Percentiles rank a stretch among this genome's conserved stretches.
These are phyloP conservation scores for Trogon melanurus DNA, from an alignment of 2,113 vertebrate genomes.

Conservation along the genomic window DNA sequence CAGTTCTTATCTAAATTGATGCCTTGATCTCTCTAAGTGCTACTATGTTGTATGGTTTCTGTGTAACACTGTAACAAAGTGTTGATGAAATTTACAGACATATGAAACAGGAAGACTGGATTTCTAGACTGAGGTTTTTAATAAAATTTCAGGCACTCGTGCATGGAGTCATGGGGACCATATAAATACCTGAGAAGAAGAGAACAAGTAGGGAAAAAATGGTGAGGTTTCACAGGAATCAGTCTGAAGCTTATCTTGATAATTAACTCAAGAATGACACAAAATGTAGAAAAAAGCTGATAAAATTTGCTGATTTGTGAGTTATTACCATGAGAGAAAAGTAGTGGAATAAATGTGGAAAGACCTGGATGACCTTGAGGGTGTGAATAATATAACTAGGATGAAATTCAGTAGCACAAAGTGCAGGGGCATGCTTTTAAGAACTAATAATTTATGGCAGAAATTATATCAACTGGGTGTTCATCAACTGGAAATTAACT, in stretches of 20 bases:
- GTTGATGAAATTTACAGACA: not conserved
- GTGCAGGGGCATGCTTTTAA: not conserved
- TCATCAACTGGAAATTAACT: not conserved
- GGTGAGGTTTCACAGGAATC: not conserved
- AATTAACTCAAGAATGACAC: not conserved
- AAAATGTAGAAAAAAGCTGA: not conserved
- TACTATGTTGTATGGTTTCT: constrained; percentile 17
- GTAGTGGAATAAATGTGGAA: not conserved
- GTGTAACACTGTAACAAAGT: not conserved
- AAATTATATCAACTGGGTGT: not conserved
- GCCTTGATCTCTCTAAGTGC: not conserved
- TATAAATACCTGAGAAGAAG: not conserved
- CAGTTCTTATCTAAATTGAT: not conserved
- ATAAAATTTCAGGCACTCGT: not conserved
- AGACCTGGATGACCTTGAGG: not conserved
- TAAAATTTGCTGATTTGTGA: not conserved
- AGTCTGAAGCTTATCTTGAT: not conserved
- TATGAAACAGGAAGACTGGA: not conserved
- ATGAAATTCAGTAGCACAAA: not conserved
- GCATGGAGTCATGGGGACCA: not conserved
- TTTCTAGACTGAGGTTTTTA: not conserved
- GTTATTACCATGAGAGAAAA: not conserved
- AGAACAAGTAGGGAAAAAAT: not conserved
- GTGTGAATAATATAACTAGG: not conserved
- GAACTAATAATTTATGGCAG: not conserved